Evolutionary conservation across 2,797 vertebrate genomes (phyloP).

Genomic region (Streptopelia turtur): DNA sequence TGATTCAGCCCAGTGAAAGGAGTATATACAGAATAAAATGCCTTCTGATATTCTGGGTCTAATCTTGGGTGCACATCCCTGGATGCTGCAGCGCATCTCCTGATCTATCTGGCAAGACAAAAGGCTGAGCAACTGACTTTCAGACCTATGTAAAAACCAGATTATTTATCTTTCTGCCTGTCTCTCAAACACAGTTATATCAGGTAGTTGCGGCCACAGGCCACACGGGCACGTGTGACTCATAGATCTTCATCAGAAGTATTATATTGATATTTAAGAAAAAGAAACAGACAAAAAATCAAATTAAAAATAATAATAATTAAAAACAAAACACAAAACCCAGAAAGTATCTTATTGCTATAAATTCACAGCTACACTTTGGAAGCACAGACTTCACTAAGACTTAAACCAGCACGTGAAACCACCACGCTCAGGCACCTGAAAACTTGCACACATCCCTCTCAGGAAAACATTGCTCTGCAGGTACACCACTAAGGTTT

Average conservation of each 20-base stretch:
- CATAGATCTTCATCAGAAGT: not conserved
- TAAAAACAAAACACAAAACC: not conserved
- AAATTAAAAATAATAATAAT: not conserved
- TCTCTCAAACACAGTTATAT: not conserved
- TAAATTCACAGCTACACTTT: not conserved
- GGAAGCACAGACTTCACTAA: not conserved
- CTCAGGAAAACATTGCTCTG: not conserved
- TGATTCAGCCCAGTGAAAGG: not conserved
- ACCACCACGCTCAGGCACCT: not conserved
- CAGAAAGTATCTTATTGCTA: not conserved
- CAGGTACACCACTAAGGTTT: not conserved
- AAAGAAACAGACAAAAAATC: not conserved
- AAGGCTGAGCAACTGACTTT: not conserved
- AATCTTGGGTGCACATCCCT: not conserved
- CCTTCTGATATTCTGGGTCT: not conserved
- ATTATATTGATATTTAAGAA: not conserved
- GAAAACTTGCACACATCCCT: not conserved
- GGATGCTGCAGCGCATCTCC: not conserved
- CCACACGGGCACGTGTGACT: fast-evolving
- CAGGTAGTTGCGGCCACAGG: too few species aligned
- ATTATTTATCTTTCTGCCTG: not conserved
- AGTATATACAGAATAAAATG: not conserved
- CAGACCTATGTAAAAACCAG: not conserved
- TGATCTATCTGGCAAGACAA: not conserved
- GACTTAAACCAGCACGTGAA: not conserved